Evolutionary conservation across 2,888 invertebrate genomes (phyloP), one percentile per base, ranked within the genome.

Genomic region (Epirrita christyi): DNA sequence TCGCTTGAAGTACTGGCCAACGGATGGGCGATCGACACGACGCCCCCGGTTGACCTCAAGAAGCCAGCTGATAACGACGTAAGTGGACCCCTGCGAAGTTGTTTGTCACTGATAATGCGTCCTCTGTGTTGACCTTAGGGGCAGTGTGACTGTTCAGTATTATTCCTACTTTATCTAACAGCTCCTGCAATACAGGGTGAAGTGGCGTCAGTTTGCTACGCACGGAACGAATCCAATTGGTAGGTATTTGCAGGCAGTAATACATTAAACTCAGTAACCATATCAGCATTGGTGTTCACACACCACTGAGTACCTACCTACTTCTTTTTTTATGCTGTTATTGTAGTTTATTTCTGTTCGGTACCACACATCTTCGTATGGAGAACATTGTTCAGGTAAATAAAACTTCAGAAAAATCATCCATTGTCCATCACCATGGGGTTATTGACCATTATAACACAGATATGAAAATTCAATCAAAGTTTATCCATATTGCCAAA

Each of bases 11-110:
- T 76, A 62, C 84, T 80, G 75, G 75, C 88, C 49, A 85, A 88
- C 71, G 90, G 91, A 68, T 92, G 91, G 91, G 88, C 91, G 70
- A 88, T 88, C 69, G 91, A 92, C 70, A 87, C 88, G 45, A 78
- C 86, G 60, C 78, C 81, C 75, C 90, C 91, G 58, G 75, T 83
- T 85, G 91, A 91, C 88, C 88, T 81, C 71, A 76, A 78, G 74
- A 79, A 70, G 73, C 69, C 82, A 52, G 71, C 66, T 49, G 89
- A 91, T 88, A 89, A 81, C 73, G 85, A 87, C 68, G 91, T 91
- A 88, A 90, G 90, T 82, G 81, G 80, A 79, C 91, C 90, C 91
- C 91, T 85, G 88, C 84, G 70, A 72, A 81, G 79, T 86, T 89
- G 87, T 90, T 91, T 88, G 81, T 88, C 59, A 51, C 57, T 60